Evolutionary conservation across 2,797 vertebrate species (phyloP), one percentile per base, ranked within the genome.

Genomic region (Myotis pilosus): DNA sequence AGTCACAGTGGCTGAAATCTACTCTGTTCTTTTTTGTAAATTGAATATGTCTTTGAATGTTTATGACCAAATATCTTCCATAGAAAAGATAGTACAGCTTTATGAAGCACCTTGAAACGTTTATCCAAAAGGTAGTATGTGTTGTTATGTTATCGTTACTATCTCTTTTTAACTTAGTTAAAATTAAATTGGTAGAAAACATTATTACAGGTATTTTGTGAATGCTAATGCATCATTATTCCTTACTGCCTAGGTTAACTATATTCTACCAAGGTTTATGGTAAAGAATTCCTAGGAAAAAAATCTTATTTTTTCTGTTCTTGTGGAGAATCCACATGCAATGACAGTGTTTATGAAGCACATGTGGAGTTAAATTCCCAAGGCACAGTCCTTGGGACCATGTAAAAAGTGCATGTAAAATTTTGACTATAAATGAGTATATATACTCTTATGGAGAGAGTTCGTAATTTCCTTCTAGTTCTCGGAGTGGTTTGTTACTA

Each of bases 41-140:
- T 12, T 20, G 2, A 87, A 25, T 79, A 74, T 69, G 41, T 49
- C 55, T 88, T 92, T 62, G 23, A 89, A 71, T 72, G 16, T 62
- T 38, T 15, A 8, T 85, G 38, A 13, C 19, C 44, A 89, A 30
- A 68, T 90, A 88, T 30, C 47, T 17, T 72, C 51, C 51, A 49
- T 41, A 47, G 44, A 71, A 79, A 94, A 74, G 22, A 8, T 53
- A 69, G 30, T 72, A 15, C 23, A 72, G 44, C n/a, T 93, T 78
- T 86, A 38, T 85, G 55, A 85, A 75, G 8, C 38, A 79, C 44
- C 74, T 94, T 71, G 66, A 95, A 90, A 80, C 47, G n/a, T 87
- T 79, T 12, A 88, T n/a, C n/a, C 30, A 30, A 88, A 82, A 87
- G 11, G 8, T 64, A 71, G 20, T 25, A 4, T 51, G 5, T 79